Base-by-base conservation (phyloP, 2,888 invertebrate species). In the Lacanobia oleracea region DNA sequence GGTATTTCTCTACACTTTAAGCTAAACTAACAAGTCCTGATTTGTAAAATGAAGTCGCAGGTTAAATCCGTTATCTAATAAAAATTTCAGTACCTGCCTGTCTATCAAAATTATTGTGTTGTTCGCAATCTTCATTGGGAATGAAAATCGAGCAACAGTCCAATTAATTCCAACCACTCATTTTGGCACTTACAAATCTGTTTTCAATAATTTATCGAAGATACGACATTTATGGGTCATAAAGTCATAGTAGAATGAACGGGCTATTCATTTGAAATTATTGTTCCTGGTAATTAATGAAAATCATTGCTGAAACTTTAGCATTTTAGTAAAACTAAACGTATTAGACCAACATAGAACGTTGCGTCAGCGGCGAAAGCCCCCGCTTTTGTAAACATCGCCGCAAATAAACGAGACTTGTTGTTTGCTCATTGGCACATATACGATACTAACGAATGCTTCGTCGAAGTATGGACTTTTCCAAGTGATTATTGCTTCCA, bases 331-430 rank as follows among this genome's bases (percentile, higher is more conserved):
- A 54, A 50, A 73, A 76, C 61, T 51, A 74, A 78, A 72, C 73
- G 67, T 81, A 72, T 86, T 84, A 71, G 84, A 88, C 88, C 80
- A 88, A 90, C 88, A 89, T 87, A 88, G 87, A 87, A 65, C 83
- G 86, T 94, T 94, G 91, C 95, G 94, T 94, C 94, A 95, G 88
- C 87, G 83, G 79, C 91, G 88, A 92, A 92, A 92, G 90, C 90
- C 88, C 77, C 78, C 81, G 84, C 85, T 92, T 85, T 90, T 92
- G 93, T 95, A 95, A 95, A 94, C 94, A 94, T 86, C 88, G 90
- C 93, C 94, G 89, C 91, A 93, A 95, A 95, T 95, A 95, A 93
- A 93, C 91, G 86, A 88, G 87, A 86, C 88, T 88, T 90, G 88
- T 88, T 90, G 88, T 90, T 90, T 88, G 87, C 83, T 87, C 90